A percentile compares a stretch with the other conserved stretches of the same genome.
These are phyloP conservation scores for Luffia ferchaultella DNA, from an alignment of 2,888 invertebrate genomes.

Conservation along the genomic window DNA sequence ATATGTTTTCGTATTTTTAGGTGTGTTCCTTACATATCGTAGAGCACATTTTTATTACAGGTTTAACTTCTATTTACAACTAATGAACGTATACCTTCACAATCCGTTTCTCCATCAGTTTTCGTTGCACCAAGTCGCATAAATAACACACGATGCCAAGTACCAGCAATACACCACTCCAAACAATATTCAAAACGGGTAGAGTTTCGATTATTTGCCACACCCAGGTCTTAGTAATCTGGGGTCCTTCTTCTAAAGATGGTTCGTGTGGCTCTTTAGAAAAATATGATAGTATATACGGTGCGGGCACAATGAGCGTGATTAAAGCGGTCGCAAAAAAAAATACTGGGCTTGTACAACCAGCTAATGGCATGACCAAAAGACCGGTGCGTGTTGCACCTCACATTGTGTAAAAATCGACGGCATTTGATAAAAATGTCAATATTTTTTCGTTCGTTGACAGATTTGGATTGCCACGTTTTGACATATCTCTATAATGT, in stretches of 20 bases:
- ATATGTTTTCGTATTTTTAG: no score
- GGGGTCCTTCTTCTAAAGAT: background rate
- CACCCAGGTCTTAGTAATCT: background rate
- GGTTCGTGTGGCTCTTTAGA: background rate
- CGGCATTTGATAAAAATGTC: background rate
- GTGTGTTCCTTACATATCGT: no score
- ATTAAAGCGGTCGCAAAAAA: background rate
- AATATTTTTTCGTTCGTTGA: no score
- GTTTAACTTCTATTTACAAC: no score
- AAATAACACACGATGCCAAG: background rate
- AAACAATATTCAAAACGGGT: background rate
- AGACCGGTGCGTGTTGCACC: background rate
- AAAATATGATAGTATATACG: background rate
- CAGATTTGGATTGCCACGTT: no score
- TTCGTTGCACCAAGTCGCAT: background rate
- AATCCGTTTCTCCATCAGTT: background rate
- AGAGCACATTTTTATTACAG: no score
- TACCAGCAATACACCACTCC: background rate
- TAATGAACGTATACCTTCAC: background rate
- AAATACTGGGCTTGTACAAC: background rate
- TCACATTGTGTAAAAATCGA: background rate
- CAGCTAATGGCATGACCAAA: background rate
- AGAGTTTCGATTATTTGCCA: background rate
- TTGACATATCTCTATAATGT: no score
- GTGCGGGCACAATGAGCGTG: background rate